Evolutionary conservation across 2,797 vertebrate species (phyloP), one percentile per base, ranked within the genome.

Genomic region (Oryzias sinensis): DNA sequence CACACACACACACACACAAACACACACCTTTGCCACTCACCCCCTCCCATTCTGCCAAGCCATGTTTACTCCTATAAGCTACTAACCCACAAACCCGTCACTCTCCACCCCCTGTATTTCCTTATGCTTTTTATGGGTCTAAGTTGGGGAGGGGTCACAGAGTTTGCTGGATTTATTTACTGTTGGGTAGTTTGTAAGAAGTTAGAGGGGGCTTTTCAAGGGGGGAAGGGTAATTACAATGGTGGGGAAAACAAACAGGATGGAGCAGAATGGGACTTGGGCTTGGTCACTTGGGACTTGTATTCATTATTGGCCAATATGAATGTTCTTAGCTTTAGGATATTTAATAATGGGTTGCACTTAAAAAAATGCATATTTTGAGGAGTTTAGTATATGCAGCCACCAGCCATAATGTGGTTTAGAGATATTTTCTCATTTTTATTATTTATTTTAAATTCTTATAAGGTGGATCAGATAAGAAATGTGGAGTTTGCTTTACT

Each of bases 211-310:
- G 49, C 37, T 70, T 77, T 81, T 75, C 67, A 33, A 27, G 49
- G 49, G 73, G 70, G 72, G 65, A 53, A 59, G 79, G 80, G 70
- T 90, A 86, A 92, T 91, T 91, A 90, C 85, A 87, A 88, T 86
- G 82, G 71, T 87, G 82, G 78, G 80, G 82, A 88, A 90, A 89
- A 84, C 87, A 89, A 90, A 90, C 82, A 83, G 85, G 85, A 87
- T 82, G 55, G 77, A 74, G 74, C 57, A 65, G 89, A 84, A 78
- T 67, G 75, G 79, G 81, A 85, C 80, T 80, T 61, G 72, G 76
- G 69, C 13, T 6, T 65, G 71, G 87, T 89, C 86, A 88, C 89
- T 86, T 89, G 87, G 87, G 84, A 82, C 62, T 72, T 91, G 87
- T 91, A 87, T 89, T 81, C 87, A 87, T 82, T 84, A 85, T 74